A percentile compares a stretch with the other conserved stretches of the same genome.
Evolutionary conservation across 2,113 vertebrate species (phyloP).

Genomic region (Castor canadensis): DNA sequence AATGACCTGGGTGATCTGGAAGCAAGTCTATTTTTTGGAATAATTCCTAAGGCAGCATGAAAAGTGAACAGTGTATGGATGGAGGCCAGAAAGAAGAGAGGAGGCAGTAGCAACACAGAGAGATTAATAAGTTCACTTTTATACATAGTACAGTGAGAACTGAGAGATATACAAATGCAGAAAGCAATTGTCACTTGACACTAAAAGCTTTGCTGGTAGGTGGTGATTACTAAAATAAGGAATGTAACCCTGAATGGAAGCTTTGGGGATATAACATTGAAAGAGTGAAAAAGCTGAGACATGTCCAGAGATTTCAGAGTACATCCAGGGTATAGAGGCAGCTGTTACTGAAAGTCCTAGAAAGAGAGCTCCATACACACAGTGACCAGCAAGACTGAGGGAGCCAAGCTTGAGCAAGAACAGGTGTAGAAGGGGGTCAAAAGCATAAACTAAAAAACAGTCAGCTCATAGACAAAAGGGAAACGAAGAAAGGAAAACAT

Average conservation of each 20-base stretch:
- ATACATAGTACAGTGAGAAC: neutral
- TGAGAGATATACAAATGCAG: neutral
- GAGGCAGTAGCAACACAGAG: neutral
- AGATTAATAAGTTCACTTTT: neutral
- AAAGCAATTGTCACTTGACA: neutral
- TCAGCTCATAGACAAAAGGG: neutral
- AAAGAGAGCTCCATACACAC: neutral
- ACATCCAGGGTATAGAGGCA: neutral
- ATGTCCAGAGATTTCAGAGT: neutral
- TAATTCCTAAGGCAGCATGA: neutral
- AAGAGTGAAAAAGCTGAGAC: neutral
- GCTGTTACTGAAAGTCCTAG: neutral
- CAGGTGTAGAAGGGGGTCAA: neutral
- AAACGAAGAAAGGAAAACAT: neutral
- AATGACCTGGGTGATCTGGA: neutral
- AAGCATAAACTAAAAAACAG: neutral
- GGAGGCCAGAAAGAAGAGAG: neutral
- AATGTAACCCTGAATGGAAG: neutral
- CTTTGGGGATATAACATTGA: neutral
- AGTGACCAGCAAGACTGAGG: neutral
- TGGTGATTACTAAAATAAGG: conserved; percentile 20
- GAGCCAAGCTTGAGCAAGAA: neutral
- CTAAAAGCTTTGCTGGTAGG: neutral
- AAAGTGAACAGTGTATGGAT: neutral
- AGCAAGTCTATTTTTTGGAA: neutral